Conservation (phyloP, 2,888 invertebrate genomes). For the Latheticus oryzae region DNA sequence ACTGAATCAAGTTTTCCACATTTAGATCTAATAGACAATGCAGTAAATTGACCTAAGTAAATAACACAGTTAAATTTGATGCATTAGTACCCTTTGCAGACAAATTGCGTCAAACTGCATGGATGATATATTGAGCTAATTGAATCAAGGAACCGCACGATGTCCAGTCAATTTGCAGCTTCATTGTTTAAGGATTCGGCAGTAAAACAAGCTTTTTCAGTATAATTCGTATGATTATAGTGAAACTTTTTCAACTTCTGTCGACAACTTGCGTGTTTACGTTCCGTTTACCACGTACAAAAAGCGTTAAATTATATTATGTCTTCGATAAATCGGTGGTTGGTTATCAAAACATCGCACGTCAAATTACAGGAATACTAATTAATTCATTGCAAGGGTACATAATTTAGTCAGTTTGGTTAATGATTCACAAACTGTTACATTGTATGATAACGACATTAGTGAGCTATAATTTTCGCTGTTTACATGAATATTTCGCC, state of each 20-base stretch:
- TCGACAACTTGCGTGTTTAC: slow-evolving; percentile 24
- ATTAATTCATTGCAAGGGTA: slow-evolving; percentile 29
- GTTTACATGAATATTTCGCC: slow-evolving; percentile 18
- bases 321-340: slow-evolving; percentile 18
- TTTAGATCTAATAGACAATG: no score
- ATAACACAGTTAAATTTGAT: neutral
- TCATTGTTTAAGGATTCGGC: no score
- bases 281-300: slow-evolving; percentile 17
- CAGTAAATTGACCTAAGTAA: no score
- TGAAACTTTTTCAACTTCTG: no score
- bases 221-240: no score
- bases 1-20: no score
- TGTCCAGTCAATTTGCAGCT: slow-evolving; percentile 2
- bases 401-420: slow-evolving; percentile 20
- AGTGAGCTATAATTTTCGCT: slow-evolving; percentile 21
- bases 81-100: slow-evolving; percentile 4
- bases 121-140: slow-evolving; percentile 1
- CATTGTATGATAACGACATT: slow-evolving; percentile 29
- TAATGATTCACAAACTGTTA: slow-evolving; percentile 33
- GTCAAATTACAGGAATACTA: slow-evolving; percentile 21
- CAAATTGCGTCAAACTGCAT: slow-evolving; percentile 1
- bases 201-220: no score
- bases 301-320: slow-evolving; percentile 30
- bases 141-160: neutral
- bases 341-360: slow-evolving; percentile 24